Evolutionary conservation across 2,797 vertebrate species (phyloP).

Genomic region (Emydoidea blandingii): DNA sequence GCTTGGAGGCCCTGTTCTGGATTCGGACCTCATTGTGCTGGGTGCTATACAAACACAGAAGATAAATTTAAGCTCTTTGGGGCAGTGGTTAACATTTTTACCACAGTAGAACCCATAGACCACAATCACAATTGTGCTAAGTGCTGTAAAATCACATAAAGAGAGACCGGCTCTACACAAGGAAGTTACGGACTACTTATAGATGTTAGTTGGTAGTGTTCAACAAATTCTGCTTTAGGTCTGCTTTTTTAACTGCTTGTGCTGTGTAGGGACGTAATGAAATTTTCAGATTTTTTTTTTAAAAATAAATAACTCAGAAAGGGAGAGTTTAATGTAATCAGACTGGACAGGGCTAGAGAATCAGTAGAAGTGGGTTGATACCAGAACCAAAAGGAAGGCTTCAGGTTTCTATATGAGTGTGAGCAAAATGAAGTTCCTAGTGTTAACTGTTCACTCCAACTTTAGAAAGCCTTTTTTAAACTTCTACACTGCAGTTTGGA

Average conservation of each 20-base stretch:
- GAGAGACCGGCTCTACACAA: background rate
- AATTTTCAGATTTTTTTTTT: slow-evolving; percentile 18
- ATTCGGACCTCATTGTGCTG: background rate
- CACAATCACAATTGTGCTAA: background rate
- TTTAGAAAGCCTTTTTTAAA: slow-evolving; percentile 9
- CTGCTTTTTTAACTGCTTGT: background rate
- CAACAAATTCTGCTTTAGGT: background rate
- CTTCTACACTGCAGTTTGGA: background rate
- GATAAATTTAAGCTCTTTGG: background rate
- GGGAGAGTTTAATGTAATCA: slow-evolving; percentile 29
- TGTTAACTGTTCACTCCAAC: background rate
- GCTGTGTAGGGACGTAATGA: background rate
- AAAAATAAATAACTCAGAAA: slow-evolving; percentile 45
- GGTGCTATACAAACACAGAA: background rate
- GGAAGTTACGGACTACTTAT: background rate
- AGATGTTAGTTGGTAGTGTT: background rate
- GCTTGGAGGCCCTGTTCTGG: background rate
- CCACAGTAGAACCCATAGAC: background rate
- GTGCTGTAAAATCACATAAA: background rate
- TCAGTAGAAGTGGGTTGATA: slow-evolving; percentile 8
- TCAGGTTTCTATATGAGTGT: slow-evolving; percentile 15
- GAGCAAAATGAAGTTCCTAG: background rate
- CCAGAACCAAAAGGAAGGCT: background rate
- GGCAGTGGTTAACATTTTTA: background rate
- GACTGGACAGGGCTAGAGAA: background rate